phyloP scores from a whole-genome alignment of 2,888 invertebrate genomes.

The Sinopyrophorus schimmeli region DNA sequence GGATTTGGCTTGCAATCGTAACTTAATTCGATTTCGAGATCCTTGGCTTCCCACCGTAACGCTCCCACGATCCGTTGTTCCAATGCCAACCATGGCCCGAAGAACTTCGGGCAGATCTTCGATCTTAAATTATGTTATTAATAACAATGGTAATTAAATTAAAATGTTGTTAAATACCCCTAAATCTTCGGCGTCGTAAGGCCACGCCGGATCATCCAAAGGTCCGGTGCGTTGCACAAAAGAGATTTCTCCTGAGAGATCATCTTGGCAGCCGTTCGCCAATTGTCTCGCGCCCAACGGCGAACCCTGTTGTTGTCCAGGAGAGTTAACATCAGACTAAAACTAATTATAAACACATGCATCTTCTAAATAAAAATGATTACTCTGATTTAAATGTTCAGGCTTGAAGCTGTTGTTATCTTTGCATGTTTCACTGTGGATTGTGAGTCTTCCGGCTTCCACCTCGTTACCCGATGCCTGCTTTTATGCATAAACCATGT shows the following conservation, averaged over 20 bases:
- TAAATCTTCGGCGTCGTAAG: conserved; percentile 61
- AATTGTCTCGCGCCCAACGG: conserved; percentile 59
- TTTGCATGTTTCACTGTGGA: too few species aligned
- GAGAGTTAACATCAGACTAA: conserved; percentile 65
- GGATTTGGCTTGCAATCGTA: conserved; percentile 63
- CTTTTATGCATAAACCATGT: too few species aligned
- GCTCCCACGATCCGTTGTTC: conserved; percentile 45
- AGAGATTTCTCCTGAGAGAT: conserved; percentile 43
- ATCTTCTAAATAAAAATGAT: too few species aligned
- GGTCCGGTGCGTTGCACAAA: conserved; percentile 47
- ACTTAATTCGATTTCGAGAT: conserved; percentile 62
- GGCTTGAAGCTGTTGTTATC: too few species aligned
- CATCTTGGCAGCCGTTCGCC: conserved; percentile 50
- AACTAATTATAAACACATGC: too few species aligned
- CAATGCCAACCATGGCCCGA: conserved; percentile 78
- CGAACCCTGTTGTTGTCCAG: conserved; percentile 64
- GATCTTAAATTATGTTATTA: conserved; percentile 57
- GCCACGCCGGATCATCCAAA: conserved; percentile 59
- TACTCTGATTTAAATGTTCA: too few species aligned
- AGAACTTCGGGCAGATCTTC: conserved; percentile 77
- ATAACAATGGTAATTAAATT: conserved; percentile 1
- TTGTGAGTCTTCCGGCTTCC: too few species aligned
- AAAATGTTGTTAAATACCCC: conserved; percentile 47
- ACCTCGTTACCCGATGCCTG: too few species aligned
- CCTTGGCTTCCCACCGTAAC: conserved; percentile 46